Evolutionary conservation across 2,888 invertebrate genomes (phyloP), one percentile per base, ranked within the genome.

Genomic region (Eupelmus urozonus): DNA sequence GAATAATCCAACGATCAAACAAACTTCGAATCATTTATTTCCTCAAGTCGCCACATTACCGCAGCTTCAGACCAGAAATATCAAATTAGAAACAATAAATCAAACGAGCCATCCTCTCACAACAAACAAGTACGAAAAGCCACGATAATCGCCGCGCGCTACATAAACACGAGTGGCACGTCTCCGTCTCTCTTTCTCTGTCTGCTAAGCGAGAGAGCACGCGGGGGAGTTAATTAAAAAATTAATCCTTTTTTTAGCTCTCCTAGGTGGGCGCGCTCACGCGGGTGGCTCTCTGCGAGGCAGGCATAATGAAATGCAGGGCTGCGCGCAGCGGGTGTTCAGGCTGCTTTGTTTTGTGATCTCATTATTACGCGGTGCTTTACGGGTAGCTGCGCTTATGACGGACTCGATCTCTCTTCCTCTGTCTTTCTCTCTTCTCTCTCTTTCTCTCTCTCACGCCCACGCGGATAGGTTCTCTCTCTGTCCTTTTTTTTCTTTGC

Each of bases 311-410:
- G 65, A 76, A 76, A 71, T 65, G 76, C 75, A 62, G 70, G 63
- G 23, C 16, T 45, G 9, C 11, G 53, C 67, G 34, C 70, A 40
- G 67, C 63, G 62, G 78, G 78, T 67, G 71, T 71, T 71, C 76
- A 57, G 40, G n/a, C 55, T 80, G 78, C 81, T 83, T 78, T 82
- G 82, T 83, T 84, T 84, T 83, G 82, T 81, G 83, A 84, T 84
- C 83, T 85, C 85, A 83, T 85, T 85, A 85, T 84, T 84, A 82
- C 81, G 79, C 82, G 82, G 82, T 83, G 82, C 83, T 85, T 85
- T 82, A 85, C 83, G 84, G 85, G 81, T 85, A 83, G 85, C 83
- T 84, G 83, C 85, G 84, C 34, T 76, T 69, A 76, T 71, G 82
- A 80, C 81, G 81, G 55, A 65, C 76, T 59, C 65, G 20, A 62